Conservation (phyloP, 2,888 invertebrate genomes). For the Aporophyla nigra region DNA sequence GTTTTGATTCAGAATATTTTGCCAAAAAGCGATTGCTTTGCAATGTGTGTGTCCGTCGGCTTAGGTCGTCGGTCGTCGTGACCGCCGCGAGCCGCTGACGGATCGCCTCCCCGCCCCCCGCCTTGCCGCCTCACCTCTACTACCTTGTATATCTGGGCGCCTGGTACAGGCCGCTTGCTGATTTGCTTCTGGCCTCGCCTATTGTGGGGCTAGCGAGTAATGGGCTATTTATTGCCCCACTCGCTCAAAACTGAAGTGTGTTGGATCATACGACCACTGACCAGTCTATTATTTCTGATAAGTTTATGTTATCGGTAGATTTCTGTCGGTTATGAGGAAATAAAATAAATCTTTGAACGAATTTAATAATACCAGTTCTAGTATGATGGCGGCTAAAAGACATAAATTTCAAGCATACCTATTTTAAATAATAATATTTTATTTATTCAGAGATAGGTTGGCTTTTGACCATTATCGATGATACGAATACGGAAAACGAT, state of each 20-base stretch:
- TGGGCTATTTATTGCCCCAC: conserved; percentile 66
- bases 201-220: conserved; percentile 63
- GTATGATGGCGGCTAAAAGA: neutral
- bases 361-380: neutral
- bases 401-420: neutral
- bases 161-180: conserved; percentile 72
- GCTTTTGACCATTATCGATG: neutral
- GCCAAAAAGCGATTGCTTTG: conserved; percentile 21
- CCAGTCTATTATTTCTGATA: conserved; percentile 36
- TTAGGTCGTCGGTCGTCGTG: conserved; percentile 81
- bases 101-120: conserved; percentile 71
- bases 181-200: conserved; percentile 70
- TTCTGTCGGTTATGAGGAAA: conserved; percentile 1
- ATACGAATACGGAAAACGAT: neutral
- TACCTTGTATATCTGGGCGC: conserved; percentile 74
- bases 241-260: conserved; percentile 29
- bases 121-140: conserved; percentile 65
- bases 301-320: conserved; percentile 43
- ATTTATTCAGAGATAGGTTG: neutral
- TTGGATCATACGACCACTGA: conserved; percentile 30
- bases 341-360: conserved; percentile 26
- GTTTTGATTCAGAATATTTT: neutral
- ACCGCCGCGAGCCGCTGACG: conserved; percentile 87
- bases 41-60: conserved; percentile 62
- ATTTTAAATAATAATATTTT: conserved; percentile 3